Base-by-base conservation (phyloP, 2,797 vertebrate species). In the Epinephelus malabaricus region DNA sequence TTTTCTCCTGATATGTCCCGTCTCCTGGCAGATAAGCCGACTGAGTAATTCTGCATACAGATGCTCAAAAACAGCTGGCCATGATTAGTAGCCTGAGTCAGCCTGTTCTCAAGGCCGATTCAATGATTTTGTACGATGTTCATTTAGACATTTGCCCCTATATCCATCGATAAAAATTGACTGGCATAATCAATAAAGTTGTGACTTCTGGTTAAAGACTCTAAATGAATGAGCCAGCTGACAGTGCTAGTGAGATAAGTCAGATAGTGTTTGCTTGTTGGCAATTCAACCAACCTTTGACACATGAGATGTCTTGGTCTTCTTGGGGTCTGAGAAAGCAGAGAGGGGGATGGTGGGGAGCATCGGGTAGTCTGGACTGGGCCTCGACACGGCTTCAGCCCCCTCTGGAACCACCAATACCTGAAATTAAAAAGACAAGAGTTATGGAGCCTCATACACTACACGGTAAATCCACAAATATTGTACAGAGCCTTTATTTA, bases 371-470 rank as follows among this genome's bases (percentile, higher is more conserved):
- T 99, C 98, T 0, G 98, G 98, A 90, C 98, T 99, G 62, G 98
- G 98, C 88, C 97, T 96, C 38, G 98, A 98, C 89, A 98, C 94
- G 3, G 97, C 93, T 91, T 99, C 98, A 34, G 97, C 96, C 82
- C 98, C 98, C 92, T 99, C 98, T n/a, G 98, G 98, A 91, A 99
- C 97, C 84, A 99, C 98, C 95, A 99, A 96, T 55, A 99, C 97
- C 98, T 99, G 79, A 17, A 55, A 89, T 54, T 11, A 55, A 65
- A 75, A 59, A 62, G 23, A 61, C 23, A 14, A 11, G 0, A 54
- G 34, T 59, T 56, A 65, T 10, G 13, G 5, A 27, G 49, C 54
- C 23, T 43, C 11, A 21, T 27, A 14, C 34, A 6, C 34, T 5
- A 17, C 5, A 27, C 6, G 13, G 17, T 21, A 23, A 25, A 46